Base-by-base conservation (phyloP, 2,888 invertebrate genomes). In the Leptopterna dolabrata region DNA sequence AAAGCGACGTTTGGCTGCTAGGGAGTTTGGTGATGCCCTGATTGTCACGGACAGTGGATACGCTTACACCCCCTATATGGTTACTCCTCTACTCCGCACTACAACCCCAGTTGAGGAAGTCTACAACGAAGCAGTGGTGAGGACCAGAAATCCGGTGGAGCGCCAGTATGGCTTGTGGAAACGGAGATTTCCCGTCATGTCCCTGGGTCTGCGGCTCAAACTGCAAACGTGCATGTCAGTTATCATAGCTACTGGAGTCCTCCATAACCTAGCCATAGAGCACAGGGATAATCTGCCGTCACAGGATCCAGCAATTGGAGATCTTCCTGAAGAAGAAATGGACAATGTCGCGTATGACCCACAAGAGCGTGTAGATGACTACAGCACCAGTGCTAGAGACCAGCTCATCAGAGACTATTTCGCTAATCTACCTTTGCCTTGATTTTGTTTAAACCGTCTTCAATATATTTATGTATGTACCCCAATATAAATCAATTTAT, bases 201-300 rank as follows among this genome's bases (percentile, higher is more conserved):
- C 88, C 16, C 71, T 76, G 13, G 87, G 89, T 14, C 87, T 90
- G 73, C 78, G 84, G 19, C n/a, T 82, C 0, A 84, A 86, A 30
- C 30, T 89, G 16, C 76, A 85, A 2, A 87, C 82, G 43, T 55
- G 82, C 43, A 43, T 43, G 43, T 45, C 73, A 29, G 82, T 89
- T 14, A 89, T 89, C 73, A 76, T 89, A 14, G 88, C 89, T 11
- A 87, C 89, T n/a, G 89, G 89, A 29, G 88, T 90, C 13, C 71
- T 90, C 43, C 78, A 78, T 19, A 78, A 78, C n/a, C 19, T 78
- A 41, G 63, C 63, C n/a, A 11, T 63, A 63, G n/a, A n/a, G n/a
- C 63, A 19, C n/a, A n/a, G 63, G 63, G 63, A 63, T 16, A 24
- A 63, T 7, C n/a, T 63, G 63, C 63, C 63, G 9, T 16, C 63